Base-by-base conservation (phyloP, 2,113 vertebrate species). In the Crotalus tigris region DNA sequence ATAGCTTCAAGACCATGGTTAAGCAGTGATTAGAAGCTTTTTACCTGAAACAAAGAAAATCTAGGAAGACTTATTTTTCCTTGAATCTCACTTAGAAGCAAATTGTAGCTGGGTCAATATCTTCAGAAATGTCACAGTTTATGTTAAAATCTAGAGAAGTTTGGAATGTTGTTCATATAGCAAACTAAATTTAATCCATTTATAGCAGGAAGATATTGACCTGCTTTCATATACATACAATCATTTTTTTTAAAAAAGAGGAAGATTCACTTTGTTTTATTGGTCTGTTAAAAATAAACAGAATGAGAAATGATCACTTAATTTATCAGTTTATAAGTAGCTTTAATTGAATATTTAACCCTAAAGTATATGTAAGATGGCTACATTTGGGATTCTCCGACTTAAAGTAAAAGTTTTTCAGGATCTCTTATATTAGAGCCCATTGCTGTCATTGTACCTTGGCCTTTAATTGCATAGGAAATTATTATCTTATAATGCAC, bases 301-400 rank as follows among this genome's bases (percentile, higher is more conserved):
- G 39, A 89, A 58, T 58, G 64, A 85, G 11, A 89, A 85, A 59
- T 85, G 49, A 49, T 44, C 44, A 81, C 54, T 89, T 75, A 81
- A 85, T 59, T 51, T 85, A 39, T 39, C 19, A 6, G 51, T 90
- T 24, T 61, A 39, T 86, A 90, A 93, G 17, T 33, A 89, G 69
- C 94, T 49, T 49, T 89, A 86, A 64, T 85, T 87, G 15, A 93
- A 54, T 51, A 85, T 91, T n/a, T 55, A 1, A 33, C 81, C 33
- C 26, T 46, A 19, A 93, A 92, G 33, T 88, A 2, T 88, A 75
- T 92, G 95, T 55, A 33, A 1, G 8, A 94, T 93, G 93, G 85
- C 92, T 57, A 3, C 23, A 33, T 96, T 95, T 95, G 46, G 44
- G 58, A 94, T 93, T 92, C 87, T 87, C 51, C 91, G 46, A 51